These are phyloP conservation scores for Drosophila pseudotakahashii DNA, from an alignment of 2,888 invertebrate genomes.

Conservation along the genomic window DNA sequence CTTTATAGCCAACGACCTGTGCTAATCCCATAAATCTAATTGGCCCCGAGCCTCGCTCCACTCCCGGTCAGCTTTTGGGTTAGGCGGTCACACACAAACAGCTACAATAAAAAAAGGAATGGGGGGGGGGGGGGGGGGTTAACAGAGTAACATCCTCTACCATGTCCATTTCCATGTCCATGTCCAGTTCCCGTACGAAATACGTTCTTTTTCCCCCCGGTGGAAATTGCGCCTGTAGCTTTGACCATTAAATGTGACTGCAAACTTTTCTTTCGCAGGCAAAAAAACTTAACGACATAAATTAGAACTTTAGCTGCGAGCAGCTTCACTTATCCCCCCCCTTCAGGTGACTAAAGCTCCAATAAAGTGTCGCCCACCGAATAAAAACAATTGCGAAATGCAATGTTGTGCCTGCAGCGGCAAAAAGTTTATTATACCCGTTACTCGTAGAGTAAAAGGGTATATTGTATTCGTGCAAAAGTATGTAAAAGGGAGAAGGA, in stretches of 20 bases:
- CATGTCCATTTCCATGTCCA: conserved; percentile 25
- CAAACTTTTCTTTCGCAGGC: conserved; percentile 49
- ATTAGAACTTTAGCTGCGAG: conserved; percentile 56
- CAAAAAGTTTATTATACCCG: conserved; percentile 41
- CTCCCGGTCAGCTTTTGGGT: conserved; percentile 56
- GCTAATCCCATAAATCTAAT: conserved; percentile 73
- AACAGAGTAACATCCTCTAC: conserved; percentile 8
- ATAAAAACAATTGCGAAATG: conserved; percentile 39
- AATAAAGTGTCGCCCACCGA: conserved; percentile 6
- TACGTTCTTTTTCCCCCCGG: neutral
- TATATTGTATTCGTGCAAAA: no score
- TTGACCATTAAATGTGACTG: conserved; percentile 61
- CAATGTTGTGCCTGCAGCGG: conserved; percentile 44
- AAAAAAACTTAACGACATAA: conserved; percentile 58
- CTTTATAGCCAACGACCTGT: conserved; percentile 61
- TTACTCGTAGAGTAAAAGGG: no score
- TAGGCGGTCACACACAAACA: conserved; percentile 58
- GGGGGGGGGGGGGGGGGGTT: no score
- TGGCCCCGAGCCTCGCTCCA: conserved; percentile 48
- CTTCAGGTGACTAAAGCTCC: conserved; percentile 13
- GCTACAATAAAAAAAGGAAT: neutral
- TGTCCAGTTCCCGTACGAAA: conserved; percentile 14
- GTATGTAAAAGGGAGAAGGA: no score
- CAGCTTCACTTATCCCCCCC: conserved; percentile 13
- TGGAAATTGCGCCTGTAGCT: conserved; percentile 15